Evolutionary conservation across 2,113 vertebrate genomes (phyloP).

Genomic region (Crotalus viridis): DNA sequence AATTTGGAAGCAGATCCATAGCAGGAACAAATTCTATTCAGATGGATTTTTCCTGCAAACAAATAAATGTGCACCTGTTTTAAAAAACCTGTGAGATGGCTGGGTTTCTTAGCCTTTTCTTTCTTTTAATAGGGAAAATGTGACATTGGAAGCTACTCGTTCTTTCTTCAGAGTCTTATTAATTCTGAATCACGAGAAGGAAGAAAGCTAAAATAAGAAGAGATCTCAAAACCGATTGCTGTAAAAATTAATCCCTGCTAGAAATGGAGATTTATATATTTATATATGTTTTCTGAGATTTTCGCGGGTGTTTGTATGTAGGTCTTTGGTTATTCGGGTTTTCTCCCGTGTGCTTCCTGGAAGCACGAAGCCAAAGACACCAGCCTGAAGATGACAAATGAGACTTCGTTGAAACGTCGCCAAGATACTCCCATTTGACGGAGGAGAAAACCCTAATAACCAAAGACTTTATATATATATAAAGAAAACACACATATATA

Average conservation of each 20-base stretch:
- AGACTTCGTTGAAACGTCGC: too few relatives aligned
- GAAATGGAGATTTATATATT: neutral
- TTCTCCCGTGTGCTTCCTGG: too few relatives aligned
- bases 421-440: too few relatives aligned
- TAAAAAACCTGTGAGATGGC: neutral
- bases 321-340: too few relatives aligned
- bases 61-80: neutral
- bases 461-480: too few relatives aligned
- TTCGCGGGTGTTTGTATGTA: too few relatives aligned
- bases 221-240: neutral
- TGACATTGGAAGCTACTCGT: neutral
- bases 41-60: neutral
- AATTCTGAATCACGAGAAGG: neutral
- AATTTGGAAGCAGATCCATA: neutral
- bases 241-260: neutral
- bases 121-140: neutral
- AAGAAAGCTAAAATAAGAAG: neutral
- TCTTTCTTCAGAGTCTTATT: neutral
- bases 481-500: too few relatives aligned
- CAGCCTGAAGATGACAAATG: too few relatives aligned
- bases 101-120: neutral
- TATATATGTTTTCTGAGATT: too few relatives aligned
- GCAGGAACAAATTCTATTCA: neutral
- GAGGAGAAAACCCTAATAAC: too few relatives aligned
- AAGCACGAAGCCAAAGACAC: too few relatives aligned